A percentile compares a stretch with the other conserved stretches of the same genome.
phyloP scores from a whole-genome alignment of 2,888 invertebrate species.

The Nemoura dubitans region DNA sequence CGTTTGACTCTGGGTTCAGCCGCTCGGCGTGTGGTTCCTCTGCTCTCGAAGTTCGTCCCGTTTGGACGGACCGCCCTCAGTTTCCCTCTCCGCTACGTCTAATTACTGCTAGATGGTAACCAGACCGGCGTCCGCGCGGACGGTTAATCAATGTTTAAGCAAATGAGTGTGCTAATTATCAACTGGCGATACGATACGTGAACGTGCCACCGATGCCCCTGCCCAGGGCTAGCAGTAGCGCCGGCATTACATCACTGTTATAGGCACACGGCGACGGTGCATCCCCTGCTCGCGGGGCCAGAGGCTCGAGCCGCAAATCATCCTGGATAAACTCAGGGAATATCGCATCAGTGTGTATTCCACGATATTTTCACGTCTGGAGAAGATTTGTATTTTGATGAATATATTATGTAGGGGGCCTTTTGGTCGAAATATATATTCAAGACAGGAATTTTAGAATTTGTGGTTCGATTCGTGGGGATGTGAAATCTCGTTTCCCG shows the following conservation, averaged over 20 bases:
- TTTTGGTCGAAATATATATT: background rate
- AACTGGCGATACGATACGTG: conserved; percentile 2
- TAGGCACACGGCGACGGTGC: no score
- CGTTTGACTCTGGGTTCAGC: background rate
- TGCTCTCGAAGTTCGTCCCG: background rate
- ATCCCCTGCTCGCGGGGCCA: no score
- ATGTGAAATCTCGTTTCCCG: background rate
- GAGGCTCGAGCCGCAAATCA: no score
- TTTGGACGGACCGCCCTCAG: background rate
- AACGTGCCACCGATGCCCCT: background rate
- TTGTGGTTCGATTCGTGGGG: conserved; percentile 1
- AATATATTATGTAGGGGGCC: background rate
- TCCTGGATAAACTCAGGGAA: background rate
- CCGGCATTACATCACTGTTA: no score
- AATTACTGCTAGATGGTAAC: background rate
- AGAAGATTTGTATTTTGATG: background rate
- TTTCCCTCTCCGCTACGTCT: background rate
- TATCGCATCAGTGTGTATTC: background rate
- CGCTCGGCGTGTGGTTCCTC: background rate
- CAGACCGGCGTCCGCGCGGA: conserved; percentile 16
- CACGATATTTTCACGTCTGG: background rate
- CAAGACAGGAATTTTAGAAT: conserved; percentile 17
- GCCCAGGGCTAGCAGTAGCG: background rate
- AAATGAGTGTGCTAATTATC: conserved; percentile 41
- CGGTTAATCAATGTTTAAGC: conserved; percentile 40